Base-by-base conservation (phyloP, 1,140 invertebrate species). In the Caenorhabditis inopinata region DNA sequence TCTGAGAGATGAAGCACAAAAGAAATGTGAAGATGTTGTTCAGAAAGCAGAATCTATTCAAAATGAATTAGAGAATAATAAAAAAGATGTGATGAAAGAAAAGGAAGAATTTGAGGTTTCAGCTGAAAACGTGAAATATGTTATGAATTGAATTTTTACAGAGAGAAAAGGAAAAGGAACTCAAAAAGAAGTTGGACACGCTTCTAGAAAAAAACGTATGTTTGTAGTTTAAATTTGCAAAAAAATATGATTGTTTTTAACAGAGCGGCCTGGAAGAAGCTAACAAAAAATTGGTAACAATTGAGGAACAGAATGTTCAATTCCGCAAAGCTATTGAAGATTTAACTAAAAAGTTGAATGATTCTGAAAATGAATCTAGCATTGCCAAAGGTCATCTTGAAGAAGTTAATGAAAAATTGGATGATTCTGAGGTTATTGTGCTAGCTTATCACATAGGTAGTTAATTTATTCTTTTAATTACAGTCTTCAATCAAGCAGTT, bases 1-100 rank as follows among this genome's bases (percentile, higher is more conserved):
- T 7, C 21, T 74, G 48, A 80, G 49, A 48, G 48, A 75, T 16
- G 48, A 80, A 14, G 42, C 48, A 12, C 62, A 80, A 16, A 47
- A 9, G 32, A 75, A 58, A 25, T 62, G 51, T 16, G 29, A 74
- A 12, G 79, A 75, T 14, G 29, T 46, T 12, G 48, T 29, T 18
- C 75, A 78, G 51, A 46, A 27, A 25, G n/a, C 53, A 4, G 42
- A 75, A 18, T 25, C 25, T 11, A 49, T 75, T 32, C 42, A 75
- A n/a, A 27, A 5, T 7, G 76, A 78, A 14, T 25, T 78, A 21
- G 51, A 78, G 16, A 38, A 78, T 18, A 42, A 18, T n/a, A 58
- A 62, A 21, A 32, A 42, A 14, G 73, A 21, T 11, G 2, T 58
- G 27, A 16, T 45, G 32, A 53, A 9, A 12, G 42, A 75, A 23